Percentiles rank a stretch among this genome's conserved stretches.
These are phyloP conservation scores for Cryptops parisi DNA, from an alignment of 2,888 invertebrate species.

Conservation along the genomic window DNA sequence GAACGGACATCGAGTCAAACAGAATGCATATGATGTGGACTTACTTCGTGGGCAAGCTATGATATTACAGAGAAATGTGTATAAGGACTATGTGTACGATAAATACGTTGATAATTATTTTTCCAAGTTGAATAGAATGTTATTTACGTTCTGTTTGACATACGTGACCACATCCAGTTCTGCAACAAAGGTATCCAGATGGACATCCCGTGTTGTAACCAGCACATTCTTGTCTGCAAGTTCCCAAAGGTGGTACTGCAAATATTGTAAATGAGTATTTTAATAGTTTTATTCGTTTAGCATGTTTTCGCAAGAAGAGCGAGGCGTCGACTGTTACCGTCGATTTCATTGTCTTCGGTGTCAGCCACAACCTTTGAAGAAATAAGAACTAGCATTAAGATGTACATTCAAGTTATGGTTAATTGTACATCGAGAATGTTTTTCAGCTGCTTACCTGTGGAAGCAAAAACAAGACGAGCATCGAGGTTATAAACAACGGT, in stretches of 20 bases:
- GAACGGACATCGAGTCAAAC: conserved; percentile 11
- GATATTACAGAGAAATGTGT: neutral
- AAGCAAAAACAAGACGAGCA: no score
- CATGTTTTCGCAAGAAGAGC: neutral
- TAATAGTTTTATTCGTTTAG: neutral
- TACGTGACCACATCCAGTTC: conserved; percentile 15
- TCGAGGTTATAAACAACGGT: no score
- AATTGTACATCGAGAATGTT: no score
- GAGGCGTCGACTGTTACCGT: neutral
- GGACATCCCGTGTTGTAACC: conserved; percentile 15
- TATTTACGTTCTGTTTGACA: conserved; percentile 13
- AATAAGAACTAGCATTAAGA: no score
- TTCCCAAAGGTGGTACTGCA: conserved; percentile 15
- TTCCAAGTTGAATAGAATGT: neutral
- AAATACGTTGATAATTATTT: neutral
- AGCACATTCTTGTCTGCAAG: conserved; percentile 15
- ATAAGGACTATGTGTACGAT: neutral
- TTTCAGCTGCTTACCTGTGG: no score
- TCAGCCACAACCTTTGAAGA: neutral
- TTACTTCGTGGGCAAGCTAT: conserved; percentile 13
- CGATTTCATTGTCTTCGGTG: conserved; percentile 9
- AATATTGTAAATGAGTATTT: neutral
- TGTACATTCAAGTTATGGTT: no score
- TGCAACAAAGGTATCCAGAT: conserved; percentile 13
- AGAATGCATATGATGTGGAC: conserved; percentile 15